These are phyloP conservation scores for Tragelaphus buxtoni DNA, from an alignment of 2,113 vertebrate species.

Conservation along the genomic window DNA sequence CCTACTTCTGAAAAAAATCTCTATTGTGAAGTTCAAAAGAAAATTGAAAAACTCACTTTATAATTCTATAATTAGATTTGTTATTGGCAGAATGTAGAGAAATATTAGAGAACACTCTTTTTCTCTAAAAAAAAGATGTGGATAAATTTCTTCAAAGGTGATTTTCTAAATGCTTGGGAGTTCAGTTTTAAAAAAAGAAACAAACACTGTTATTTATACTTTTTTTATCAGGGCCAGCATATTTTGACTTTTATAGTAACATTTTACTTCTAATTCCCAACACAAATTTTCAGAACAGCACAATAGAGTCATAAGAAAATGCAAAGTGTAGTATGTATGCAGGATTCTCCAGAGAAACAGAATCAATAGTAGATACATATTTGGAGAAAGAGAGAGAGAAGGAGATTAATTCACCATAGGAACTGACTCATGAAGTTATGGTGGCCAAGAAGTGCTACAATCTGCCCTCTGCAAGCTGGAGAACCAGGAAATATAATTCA, in stretches of 20 bases:
- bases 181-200: background rate
- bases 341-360: background rate
- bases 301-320: background rate
- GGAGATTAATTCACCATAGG: background rate
- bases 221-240: background rate
- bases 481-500: background rate
- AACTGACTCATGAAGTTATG: background rate
- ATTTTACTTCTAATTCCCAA: conserved; percentile 33
- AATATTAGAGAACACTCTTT: conserved; percentile 38
- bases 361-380: background rate
- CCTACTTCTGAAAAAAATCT: conserved; percentile 12
- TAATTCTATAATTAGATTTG: conserved; percentile 50
- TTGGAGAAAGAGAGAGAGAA: background rate
- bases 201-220: background rate
- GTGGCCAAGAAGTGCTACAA: background rate
- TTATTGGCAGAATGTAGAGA: conserved; percentile 11
- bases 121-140: conserved; percentile 4
- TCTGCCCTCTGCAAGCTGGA: background rate
- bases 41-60: conserved; percentile 41
- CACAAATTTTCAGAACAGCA: conserved; percentile 15
- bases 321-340: background rate
- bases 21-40: conserved; percentile 28
- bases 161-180: background rate
- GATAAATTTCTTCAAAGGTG: conserved; percentile 24
- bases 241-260: conserved; percentile 26